Evolutionary conservation across 53 echinoderm and acorn worm species (phyloP), one percentile per base, ranked within the genome.

Genomic region (Mesocentrotus franciscanus): DNA sequence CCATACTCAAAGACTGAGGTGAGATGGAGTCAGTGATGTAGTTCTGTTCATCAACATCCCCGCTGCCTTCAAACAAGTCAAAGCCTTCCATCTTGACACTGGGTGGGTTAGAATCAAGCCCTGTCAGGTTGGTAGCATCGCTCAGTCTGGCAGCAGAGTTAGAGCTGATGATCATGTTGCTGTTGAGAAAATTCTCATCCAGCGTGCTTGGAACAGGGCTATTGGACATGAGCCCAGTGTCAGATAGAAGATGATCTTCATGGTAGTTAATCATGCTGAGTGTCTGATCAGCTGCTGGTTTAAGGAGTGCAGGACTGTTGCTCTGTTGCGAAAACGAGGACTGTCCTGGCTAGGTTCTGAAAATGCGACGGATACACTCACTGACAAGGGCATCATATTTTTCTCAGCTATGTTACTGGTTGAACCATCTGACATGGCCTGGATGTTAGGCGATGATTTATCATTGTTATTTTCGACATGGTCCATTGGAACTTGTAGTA

Each of bases 51-150:
- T 99, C 99, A 70, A 98, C 98, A 92, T 99, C 97, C 24, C 98
- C 98, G 72, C 97, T 96, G 33, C 98, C 97, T 71, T 97, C 98
- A 91, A 99, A 97, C 16, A 99, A 92, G 87, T 99, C 98, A 96
- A 99, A 99, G 27, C 97, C 91, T 89, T 98, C 98, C 95, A 96
- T 99, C 95, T 99, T 99, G 39, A 98, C 99, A 95, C 97, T 99
- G 36, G 99, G 97, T 89, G 98, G 98, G 79, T 97, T 98, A 72
- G 98, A 98, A 93, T 99, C 99, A 92, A 98, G 95, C 35, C 96
- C 95, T 39, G 97, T 95, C 75, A 97, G 92, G 76, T 98, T 98
- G 85, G 96, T 89, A 42, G 96, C 95, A 91, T 99, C 99, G 17
- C 96, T 92, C 71, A 98, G 90, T 60, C 99, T 96, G 11, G 96